phyloP scores from a whole-genome alignment of 2,888 invertebrate genomes.

The Spialia ferax region DNA sequence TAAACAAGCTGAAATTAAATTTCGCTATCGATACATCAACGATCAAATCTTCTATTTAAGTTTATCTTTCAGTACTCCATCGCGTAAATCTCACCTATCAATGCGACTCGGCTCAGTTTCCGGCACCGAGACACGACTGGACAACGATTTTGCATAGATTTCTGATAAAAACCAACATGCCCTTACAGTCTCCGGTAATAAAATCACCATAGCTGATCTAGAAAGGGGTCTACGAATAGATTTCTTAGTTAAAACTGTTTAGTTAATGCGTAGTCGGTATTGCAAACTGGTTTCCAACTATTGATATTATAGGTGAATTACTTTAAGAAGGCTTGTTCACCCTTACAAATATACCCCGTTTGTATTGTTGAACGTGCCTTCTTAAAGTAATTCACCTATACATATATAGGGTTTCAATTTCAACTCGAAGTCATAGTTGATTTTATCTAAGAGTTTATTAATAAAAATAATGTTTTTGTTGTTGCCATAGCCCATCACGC shows the following conservation, averaged over 20 bases:
- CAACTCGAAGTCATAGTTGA: not conserved
- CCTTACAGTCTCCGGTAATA: conserved; percentile 26
- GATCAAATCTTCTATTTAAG: conserved; percentile 3
- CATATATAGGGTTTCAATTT: no score
- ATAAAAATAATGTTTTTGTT: no score
- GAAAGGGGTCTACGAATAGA: conserved; percentile 26
- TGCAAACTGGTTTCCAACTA: not conserved
- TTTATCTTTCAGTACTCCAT: conserved; percentile 11
- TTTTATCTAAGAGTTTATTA: no score
- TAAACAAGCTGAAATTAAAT: not conserved
- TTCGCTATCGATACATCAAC: not conserved
- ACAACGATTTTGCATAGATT: conserved; percentile 37
- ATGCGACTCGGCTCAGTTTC: conserved; percentile 21
- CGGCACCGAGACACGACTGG: conserved; percentile 23
- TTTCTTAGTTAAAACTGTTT: conserved; percentile 32
- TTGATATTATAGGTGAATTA: not conserved
- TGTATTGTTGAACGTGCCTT: no score
- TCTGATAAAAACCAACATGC: conserved; percentile 38
- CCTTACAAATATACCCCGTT: no score
- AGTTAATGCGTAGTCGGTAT: conserved; percentile 16
- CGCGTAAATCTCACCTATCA: conserved; percentile 19
- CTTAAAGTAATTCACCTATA: no score
- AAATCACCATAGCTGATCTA: conserved; percentile 32
- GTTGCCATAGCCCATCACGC: no score
- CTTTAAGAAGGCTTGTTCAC: no score